A percentile compares a stretch with the other conserved stretches of the same genome.
Evolutionary conservation across 2,888 invertebrate genomes (phyloP).

Genomic region (Acronicta psi): DNA sequence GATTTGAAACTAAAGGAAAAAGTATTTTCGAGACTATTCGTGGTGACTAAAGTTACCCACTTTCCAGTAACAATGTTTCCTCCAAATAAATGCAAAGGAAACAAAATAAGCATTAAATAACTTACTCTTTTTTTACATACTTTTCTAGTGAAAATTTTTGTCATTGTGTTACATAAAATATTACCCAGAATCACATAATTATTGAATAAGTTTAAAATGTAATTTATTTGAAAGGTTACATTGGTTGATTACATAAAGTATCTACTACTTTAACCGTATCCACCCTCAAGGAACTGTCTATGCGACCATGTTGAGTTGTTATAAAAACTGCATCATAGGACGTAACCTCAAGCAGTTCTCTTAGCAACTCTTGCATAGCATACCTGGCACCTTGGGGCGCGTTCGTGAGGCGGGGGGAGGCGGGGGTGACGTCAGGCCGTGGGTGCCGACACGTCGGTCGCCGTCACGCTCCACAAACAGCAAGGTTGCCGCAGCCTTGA

Average conservation of each 20-base stretch:
- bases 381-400: conserved; percentile 38
- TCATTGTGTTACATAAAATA: too few relatives aligned
- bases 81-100: background rate
- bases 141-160: too few relatives aligned
- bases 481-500: conserved; percentile 87
- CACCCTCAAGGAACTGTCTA: background rate
- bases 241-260: too few relatives aligned
- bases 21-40: conserved; percentile 37
- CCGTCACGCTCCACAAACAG: conserved; percentile 88
- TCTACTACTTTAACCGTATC: background rate
- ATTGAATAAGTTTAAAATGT: too few relatives aligned
- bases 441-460: conserved; percentile 88
- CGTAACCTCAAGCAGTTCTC: conserved; percentile 13
- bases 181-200: too few relatives aligned
- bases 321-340: conserved; percentile 3
- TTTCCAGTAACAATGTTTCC: conserved; percentile 1
- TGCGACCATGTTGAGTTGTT: background rate
- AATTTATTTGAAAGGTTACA: too few relatives aligned
- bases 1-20: conserved; percentile 35
- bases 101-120: background rate
- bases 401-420: conserved; percentile 42
- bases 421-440: conserved; percentile 80
- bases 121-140: background rate
- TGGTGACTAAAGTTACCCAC: too few relatives aligned
- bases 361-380: conserved; percentile 20